Conservation (phyloP, 1,140 invertebrate species). For the Musca domestica region DNA sequence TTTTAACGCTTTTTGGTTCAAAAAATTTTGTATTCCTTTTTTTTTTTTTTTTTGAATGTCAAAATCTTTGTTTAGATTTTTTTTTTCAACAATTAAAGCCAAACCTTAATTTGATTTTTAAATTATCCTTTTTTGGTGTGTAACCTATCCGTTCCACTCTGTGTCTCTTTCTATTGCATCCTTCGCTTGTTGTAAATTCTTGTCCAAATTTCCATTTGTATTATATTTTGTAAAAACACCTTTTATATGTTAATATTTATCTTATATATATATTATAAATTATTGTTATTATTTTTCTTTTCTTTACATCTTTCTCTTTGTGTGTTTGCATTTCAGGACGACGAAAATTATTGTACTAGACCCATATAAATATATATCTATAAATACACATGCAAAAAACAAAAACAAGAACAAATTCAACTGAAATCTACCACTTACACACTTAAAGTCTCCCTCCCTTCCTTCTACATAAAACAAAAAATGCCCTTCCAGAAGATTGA, state of each 20-base stretch:
- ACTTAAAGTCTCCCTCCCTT: too few species aligned
- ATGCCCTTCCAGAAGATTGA: too few species aligned
- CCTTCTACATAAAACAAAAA: too few species aligned
- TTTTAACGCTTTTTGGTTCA: too few species aligned
- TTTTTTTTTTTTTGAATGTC: too few species aligned
- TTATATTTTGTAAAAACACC: not conserved
- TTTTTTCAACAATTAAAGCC: too few species aligned
- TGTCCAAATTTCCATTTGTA: not conserved
- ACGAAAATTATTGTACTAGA: slow-evolving; percentile 61
- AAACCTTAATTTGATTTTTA: too few species aligned
- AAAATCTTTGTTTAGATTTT: too few species aligned
- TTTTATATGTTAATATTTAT: not conserved
- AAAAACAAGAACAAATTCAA: not conserved
- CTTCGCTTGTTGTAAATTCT: not conserved
- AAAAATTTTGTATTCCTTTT: too few species aligned
- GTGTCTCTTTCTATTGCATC: not conserved
- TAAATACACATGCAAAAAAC: slow-evolving; percentile 17
- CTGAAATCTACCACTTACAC: too few species aligned
- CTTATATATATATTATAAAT: slow-evolving; percentile 23
- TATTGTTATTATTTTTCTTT: slow-evolving; percentile 41
- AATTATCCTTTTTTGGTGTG: too few species aligned
- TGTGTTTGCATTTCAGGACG: slow-evolving; percentile 59
- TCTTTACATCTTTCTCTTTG: slow-evolving; percentile 52
- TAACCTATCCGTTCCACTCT: too few species aligned
- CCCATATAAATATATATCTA: slow-evolving; percentile 29